phyloP scores from a whole-genome alignment of 37 sponge, comb jelly and placozoan genomes.

The Ephydatia muelleri region DNA sequence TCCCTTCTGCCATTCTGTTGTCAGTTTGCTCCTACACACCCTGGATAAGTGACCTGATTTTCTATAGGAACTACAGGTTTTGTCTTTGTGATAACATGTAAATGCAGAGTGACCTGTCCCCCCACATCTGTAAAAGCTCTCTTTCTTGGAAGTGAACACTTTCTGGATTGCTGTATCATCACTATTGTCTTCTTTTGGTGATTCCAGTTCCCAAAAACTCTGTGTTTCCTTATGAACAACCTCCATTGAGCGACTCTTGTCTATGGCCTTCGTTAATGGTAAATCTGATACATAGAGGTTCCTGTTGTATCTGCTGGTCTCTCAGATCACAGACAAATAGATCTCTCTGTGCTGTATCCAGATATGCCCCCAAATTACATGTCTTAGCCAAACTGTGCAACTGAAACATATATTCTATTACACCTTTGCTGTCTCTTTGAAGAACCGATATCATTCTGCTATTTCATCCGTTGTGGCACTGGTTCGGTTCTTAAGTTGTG shows the following conservation, averaged over 20 bases:
- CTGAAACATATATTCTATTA: neutral
- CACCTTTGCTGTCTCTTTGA: neutral
- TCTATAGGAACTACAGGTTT: too few species aligned
- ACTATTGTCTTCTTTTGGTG: neutral
- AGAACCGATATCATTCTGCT: neutral
- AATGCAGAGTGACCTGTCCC: neutral
- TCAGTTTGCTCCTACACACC: neutral
- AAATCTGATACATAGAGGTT: neutral
- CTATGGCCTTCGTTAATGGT: neutral
- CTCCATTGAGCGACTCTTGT: too few species aligned
- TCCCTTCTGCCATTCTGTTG: too few species aligned
- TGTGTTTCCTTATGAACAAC: neutral
- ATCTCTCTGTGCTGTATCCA: neutral
- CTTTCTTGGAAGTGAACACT: neutral
- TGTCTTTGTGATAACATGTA: too few species aligned
- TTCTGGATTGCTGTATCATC: neutral
- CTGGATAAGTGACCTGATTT: neutral
- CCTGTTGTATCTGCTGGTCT: conserved; percentile 9
- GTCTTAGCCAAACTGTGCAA: neutral
- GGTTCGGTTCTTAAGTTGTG: too few species aligned
- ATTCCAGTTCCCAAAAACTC: neutral
- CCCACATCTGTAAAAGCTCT: conserved; percentile 13
- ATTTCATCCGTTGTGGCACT: neutral
- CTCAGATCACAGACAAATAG: conserved; percentile 2
- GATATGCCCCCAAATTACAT: neutral